These are phyloP conservation scores for Rhogogaster chlorosoma DNA, from an alignment of 2,888 invertebrate species.

Conservation along the genomic window DNA sequence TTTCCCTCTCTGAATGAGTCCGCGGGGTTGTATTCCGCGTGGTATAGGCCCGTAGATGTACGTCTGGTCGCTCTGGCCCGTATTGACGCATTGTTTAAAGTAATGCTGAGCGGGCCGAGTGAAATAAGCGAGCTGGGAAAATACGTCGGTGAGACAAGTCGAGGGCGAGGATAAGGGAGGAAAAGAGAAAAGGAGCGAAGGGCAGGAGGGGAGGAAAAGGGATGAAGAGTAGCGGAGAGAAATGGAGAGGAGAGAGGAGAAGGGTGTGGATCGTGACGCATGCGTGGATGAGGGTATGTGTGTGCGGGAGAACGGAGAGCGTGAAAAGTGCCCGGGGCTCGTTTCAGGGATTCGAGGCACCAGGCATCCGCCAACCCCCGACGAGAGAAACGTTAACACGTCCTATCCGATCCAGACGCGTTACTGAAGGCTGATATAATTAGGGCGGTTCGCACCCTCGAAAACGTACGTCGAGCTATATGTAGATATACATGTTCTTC, in stretches of 20 bases:
- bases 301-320: constrained; percentile 8
- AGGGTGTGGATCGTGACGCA: constrained; percentile 21
- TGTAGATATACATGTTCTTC: constrained; percentile 5
- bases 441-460: constrained; percentile 26
- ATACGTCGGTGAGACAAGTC: not conserved
- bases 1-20: not conserved
- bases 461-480: constrained; percentile 23
- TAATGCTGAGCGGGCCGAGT: not conserved
- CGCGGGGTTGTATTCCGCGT: not conserved
- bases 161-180: not conserved
- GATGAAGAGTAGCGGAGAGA: not conserved
- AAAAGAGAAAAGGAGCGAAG: not conserved
- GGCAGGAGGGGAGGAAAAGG: not conserved
- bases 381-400: constrained; percentile 30
- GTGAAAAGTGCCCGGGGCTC: constrained; percentile 44
- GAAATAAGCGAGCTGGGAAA: constrained; percentile 30
- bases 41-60: not conserved
- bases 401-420: constrained; percentile 41
- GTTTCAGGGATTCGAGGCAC: constrained; percentile 42
- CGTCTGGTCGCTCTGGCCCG: not conserved
- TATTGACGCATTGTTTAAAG: constrained; percentile 30
- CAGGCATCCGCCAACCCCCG: not conserved
- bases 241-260: not conserved
- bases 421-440: constrained; percentile 35
- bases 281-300: not conserved